These are phyloP conservation scores for Dermatophagoides farinae DNA, from an alignment of 1,140 invertebrate genomes.

Conservation along the genomic window DNA sequence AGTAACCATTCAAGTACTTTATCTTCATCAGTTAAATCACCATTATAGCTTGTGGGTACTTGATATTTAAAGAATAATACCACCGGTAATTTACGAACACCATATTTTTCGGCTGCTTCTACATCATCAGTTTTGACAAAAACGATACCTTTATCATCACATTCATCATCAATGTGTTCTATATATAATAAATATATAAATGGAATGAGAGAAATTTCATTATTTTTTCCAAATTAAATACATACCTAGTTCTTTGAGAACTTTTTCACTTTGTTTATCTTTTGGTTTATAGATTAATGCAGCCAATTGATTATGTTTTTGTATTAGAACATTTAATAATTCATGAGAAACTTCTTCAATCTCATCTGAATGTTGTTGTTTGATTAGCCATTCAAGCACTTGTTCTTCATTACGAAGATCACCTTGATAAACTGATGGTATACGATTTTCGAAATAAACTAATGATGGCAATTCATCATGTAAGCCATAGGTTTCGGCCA, in stretches of 20 bases:
- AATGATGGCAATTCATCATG: conserved; percentile 22
- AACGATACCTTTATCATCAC: conserved; percentile 21
- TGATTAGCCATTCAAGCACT: conserved; percentile 75
- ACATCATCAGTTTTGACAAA: conserved; percentile 25
- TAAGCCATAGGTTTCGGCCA: conserved; percentile 21
- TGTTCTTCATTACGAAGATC: conserved; percentile 74
- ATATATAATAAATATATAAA: neutral
- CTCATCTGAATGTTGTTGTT: conserved; percentile 75
- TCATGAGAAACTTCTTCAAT: conserved; percentile 87
- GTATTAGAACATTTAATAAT: conserved; percentile 70
- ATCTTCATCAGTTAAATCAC: conserved; percentile 72
- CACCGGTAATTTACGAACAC: conserved; percentile 20
- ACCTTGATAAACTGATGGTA: conserved; percentile 60
- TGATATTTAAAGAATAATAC: conserved; percentile 23
- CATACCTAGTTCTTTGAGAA: conserved; percentile 60
- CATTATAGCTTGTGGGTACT: conserved; percentile 21
- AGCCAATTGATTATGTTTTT: conserved; percentile 64
- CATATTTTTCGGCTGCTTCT: conserved; percentile 22
- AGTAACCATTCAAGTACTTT: conserved; percentile 74
- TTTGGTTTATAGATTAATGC: conserved; percentile 45
- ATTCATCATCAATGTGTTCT: conserved; percentile 22
- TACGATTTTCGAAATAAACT: conserved; percentile 76
- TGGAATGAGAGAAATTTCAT: neutral
- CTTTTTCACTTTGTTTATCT: conserved; percentile 55
- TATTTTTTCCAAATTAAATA: neutral